Conservation (phyloP, 2,797 vertebrate genomes). For the Enteromius afrohamiltoni region DNA sequence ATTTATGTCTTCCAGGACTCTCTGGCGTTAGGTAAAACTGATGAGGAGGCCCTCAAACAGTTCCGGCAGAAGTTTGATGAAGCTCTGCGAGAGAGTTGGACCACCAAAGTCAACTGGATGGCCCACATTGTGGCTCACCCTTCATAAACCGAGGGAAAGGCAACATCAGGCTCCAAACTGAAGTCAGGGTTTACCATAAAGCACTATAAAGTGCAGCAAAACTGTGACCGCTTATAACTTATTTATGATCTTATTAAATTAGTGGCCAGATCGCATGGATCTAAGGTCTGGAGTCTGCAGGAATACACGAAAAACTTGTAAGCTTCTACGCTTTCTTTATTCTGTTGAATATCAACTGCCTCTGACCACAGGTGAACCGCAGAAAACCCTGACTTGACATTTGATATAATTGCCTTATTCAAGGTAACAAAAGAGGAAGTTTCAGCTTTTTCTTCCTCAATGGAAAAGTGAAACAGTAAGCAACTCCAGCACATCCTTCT, state of each 20-base stretch:
- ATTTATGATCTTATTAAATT: constrained; percentile 17
- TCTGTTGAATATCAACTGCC: constrained; percentile 10
- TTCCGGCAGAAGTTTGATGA: constrained; percentile 99
- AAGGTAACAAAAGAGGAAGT: constrained; percentile 66
- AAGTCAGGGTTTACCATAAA: constrained; percentile 21
- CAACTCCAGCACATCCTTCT: constrained; percentile 37
- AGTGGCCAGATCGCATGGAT: background rate
- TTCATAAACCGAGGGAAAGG: constrained; percentile 77
- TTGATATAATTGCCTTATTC: constrained; percentile 65
- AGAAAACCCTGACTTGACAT: constrained; percentile 43
- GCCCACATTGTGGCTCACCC: constrained; percentile 96
- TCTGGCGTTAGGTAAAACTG: constrained; percentile 93
- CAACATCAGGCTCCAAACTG: constrained; percentile 34
- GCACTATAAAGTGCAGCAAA: constrained; percentile 37
- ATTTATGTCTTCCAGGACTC: constrained; percentile 82
- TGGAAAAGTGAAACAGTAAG: background rate
- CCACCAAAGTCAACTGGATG: constrained; percentile 99
- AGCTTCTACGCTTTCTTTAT: background rate
- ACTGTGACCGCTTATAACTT: background rate
- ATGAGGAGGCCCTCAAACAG: constrained; percentile 96
- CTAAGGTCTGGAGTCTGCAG: background rate
- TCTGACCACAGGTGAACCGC: constrained; percentile 15
- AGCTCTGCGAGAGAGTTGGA: constrained; percentile 97
- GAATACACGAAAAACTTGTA: background rate
- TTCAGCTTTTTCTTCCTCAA: background rate